Percentiles rank a stretch among this genome's conserved stretches.
Conservation (phyloP, 2,797 vertebrate species). For the Intellagama lesueurii region DNA sequence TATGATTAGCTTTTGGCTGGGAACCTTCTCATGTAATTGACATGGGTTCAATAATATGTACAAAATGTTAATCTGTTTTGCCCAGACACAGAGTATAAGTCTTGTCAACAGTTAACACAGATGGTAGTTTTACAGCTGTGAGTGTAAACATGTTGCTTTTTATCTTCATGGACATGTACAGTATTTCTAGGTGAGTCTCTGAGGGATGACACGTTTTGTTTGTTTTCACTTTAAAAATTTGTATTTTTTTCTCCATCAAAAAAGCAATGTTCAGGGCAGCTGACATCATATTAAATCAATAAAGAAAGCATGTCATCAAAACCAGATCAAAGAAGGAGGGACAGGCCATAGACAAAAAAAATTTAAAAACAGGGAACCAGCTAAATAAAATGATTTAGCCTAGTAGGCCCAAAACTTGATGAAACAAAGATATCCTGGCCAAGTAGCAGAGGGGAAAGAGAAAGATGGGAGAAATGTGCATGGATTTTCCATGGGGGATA, state of each 20-base stretch:
- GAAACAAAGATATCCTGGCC: background rate
- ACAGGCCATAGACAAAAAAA: background rate
- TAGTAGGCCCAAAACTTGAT: background rate
- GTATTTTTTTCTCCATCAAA: background rate
- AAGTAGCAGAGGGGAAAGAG: background rate
- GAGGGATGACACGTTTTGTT: slow-evolving; percentile 1
- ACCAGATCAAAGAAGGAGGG: background rate
- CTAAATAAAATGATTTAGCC: background rate
- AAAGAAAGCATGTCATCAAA: background rate
- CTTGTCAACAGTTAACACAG: background rate
- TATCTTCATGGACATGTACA: background rate
- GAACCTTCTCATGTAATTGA: background rate
- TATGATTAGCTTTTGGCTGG: background rate
- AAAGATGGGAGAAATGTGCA: too few species aligned
- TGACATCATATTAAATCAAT: slow-evolving; percentile 10
- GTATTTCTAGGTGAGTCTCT: background rate
- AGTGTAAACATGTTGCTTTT: slow-evolving; percentile 4
- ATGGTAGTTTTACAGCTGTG: background rate
- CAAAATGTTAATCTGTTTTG: background rate
- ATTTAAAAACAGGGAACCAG: background rate
- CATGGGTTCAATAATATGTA: background rate
- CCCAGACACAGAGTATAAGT: background rate
- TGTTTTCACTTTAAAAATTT: slow-evolving; percentile 12
- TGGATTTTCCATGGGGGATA: background rate
- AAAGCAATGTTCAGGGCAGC: slow-evolving; percentile 2